Evolutionary conservation across 23 tunicate genomes (phyloP).

Genomic region (Trididemnum nubilum): DNA sequence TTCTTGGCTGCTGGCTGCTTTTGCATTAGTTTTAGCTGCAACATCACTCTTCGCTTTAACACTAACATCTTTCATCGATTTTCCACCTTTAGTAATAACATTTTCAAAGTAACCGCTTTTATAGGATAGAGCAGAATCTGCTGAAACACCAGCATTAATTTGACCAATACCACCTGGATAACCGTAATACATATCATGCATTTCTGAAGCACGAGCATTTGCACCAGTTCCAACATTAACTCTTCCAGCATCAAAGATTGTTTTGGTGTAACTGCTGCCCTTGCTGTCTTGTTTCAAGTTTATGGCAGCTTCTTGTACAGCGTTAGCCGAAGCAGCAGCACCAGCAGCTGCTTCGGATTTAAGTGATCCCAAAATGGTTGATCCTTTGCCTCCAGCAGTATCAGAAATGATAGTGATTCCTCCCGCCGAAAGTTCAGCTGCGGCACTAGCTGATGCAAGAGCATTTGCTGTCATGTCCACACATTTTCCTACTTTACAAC

Average conservation of each 20-base stretch:
- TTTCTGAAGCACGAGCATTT: not conserved
- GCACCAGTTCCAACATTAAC: slow-evolving; percentile 25
- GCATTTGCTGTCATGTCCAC: slow-evolving; percentile 47
- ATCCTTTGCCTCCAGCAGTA: not conserved
- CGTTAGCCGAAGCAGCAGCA: slow-evolving; percentile 21
- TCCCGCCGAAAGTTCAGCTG: not conserved
- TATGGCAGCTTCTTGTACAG: slow-evolving; percentile 13
- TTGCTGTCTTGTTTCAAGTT: slow-evolving; percentile 2
- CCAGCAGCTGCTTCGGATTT: slow-evolving; percentile 25
- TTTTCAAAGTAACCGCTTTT: slow-evolving; percentile 15
- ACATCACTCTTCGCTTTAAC: not conserved
- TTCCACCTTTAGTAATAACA: not conserved
- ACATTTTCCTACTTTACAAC: slow-evolving; percentile 93
- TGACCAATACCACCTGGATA: slow-evolving; percentile 12
- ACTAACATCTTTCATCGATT: not conserved
- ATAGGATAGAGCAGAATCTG: slow-evolving; percentile 14
- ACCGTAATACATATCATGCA: not conserved
- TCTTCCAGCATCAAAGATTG: slow-evolving; percentile 9
- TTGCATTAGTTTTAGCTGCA: slow-evolving; percentile 4
- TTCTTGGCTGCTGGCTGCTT: slow-evolving; percentile 13
- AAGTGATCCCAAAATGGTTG: not conserved
- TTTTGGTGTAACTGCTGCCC: slow-evolving; percentile 11
- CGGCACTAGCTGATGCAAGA: slow-evolving; percentile 18
- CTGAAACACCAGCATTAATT: not conserved
- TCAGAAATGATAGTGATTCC: slow-evolving; percentile 1